Conservation (phyloP, 1,140 invertebrate genomes). For the Monomorium pharaonis region DNA sequence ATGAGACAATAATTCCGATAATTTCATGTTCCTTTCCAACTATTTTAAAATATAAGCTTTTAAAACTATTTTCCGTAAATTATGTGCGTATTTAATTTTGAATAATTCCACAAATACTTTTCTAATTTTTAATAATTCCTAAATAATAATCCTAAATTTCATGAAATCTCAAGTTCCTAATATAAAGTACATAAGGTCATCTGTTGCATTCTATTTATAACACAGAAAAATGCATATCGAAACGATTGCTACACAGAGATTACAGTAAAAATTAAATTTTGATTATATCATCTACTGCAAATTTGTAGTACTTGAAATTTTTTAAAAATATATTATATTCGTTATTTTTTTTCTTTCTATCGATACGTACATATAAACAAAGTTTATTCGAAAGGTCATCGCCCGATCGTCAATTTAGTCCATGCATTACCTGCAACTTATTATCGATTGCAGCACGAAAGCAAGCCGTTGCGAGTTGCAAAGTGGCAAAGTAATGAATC, state of each 20-base stretch:
- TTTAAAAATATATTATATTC: not conserved
- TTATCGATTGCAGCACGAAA: conserved; percentile 59
- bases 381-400: conserved; percentile 52
- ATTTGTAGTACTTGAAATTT: not conserved
- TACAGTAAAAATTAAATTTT: not conserved
- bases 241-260: not conserved
- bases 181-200: not conserved
- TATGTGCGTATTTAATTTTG: not conserved
- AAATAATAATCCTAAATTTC: not conserved
- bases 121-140: not conserved
- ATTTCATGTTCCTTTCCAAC: too few relatives aligned
- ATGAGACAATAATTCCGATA: not conserved
- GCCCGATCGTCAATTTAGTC: conserved; percentile 56
- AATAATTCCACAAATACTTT: not conserved
- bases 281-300: not conserved
- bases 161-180: not conserved
- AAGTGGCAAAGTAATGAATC: conserved; percentile 57
- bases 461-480: conserved; percentile 52
- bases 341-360: not conserved
- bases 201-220: not conserved
- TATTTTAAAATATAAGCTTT: not conserved
- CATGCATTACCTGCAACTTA: conserved; percentile 56
- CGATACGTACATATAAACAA: not conserved
- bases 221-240: not conserved
- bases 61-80: not conserved